Evolutionary conservation across 2,113 vertebrate species (phyloP), one percentile per base, ranked within the genome.

Genomic region (Rousettus leschenaultii): DNA sequence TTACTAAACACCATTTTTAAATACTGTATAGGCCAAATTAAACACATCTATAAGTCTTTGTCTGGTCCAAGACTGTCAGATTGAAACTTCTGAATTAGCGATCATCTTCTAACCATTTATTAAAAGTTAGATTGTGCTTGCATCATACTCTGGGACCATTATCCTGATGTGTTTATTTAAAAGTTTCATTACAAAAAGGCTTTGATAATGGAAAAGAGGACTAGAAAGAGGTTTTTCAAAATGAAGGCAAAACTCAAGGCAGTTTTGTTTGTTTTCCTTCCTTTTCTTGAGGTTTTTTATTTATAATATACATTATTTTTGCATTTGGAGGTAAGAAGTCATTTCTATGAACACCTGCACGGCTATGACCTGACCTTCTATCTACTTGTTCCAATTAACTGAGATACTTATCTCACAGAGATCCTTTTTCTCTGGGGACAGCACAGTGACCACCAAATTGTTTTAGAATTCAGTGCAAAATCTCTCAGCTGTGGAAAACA

Each of bases 111-210:
- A 35, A 65, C 0, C 6, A 65, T 4, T n/a, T 38, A 53, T 95
- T 22, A 68, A 3, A 82, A 80, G 3, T 70, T 91, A 22, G 24
- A 1, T 7, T 53, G 28, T 59, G 21, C 22, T 30, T 43, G 2
- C 21, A n/a, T 88, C 21, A 85, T 77, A 30, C 6, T 51, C 13
- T 82, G 61, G 30, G 59, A 14, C 1, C 35, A 93, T 45, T n/a
- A 24, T 21, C 7, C 6, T 45, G 26, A 79, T 35, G 38, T 14
- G 2, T 12, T 33, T n/a, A 40, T 66, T 70, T 97, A 91, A 98
- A 92, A 13, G 91, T 97, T 97, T 98, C 86, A 94, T 96, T 94
- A 65, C 85, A 91, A 19, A n/a, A 51, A 88, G 5, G 79, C 68
- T 89, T 75, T 77, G 74, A 33, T 95, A 88, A 97, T 95, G 80